Evolutionary conservation across 1,140 invertebrate genomes (phyloP).

Genomic region (Bombus confusus): DNA sequence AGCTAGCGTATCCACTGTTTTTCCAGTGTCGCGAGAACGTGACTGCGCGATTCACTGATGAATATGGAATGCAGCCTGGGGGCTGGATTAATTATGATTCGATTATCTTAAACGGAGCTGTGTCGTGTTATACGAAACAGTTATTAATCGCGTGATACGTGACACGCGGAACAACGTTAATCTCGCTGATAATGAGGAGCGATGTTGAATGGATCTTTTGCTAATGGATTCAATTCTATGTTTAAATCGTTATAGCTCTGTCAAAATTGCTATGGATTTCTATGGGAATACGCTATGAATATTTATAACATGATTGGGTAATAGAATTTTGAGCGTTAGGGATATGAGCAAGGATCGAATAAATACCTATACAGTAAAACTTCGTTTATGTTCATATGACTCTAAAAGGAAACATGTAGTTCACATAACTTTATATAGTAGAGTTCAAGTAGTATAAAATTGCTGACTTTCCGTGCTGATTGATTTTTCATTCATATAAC

Average conservation of each 20-base stretch:
- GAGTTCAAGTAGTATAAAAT: too few relatives aligned
- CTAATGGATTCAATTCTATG: background rate
- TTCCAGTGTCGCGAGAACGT: slow-evolving; percentile 31
- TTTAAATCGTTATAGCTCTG: background rate
- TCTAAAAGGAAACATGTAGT: too few relatives aligned
- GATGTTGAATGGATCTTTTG: background rate
- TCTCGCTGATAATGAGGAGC: background rate
- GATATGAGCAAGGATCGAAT: background rate
- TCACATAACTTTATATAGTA: too few relatives aligned
- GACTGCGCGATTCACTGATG: slow-evolving; percentile 36
- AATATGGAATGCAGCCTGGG: slow-evolving; percentile 39
- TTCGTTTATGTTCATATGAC: too few relatives aligned
- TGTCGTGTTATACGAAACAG: slow-evolving; percentile 13
- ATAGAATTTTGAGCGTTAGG: background rate
- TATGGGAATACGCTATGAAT: background rate
- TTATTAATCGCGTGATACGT: slow-evolving; percentile 36
- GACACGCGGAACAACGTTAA: background rate
- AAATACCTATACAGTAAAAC: background rate
- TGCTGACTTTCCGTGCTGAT: too few relatives aligned
- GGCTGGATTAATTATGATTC: slow-evolving; percentile 48
- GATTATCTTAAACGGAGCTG: slow-evolving; percentile 41
- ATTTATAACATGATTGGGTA: background rate
- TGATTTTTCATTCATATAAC: too few relatives aligned
- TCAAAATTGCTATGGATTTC: background rate
- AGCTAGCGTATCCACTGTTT: slow-evolving; percentile 22